phyloP scores from a whole-genome alignment of 2,888 invertebrate genomes.

The Listrodromus nycthemerus region DNA sequence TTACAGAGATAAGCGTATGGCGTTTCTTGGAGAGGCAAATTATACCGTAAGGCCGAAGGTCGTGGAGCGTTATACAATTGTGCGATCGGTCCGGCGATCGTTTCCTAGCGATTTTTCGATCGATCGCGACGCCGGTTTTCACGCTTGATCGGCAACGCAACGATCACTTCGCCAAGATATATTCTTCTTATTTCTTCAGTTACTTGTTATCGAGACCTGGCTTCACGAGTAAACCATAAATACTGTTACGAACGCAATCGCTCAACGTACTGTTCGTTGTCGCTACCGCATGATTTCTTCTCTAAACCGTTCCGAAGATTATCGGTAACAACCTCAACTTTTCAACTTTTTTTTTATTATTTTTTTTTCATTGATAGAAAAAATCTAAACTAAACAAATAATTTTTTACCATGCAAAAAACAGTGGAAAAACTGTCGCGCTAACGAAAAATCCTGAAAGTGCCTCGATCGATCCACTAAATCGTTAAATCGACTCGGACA shows the following conservation, averaged over 20 bases:
- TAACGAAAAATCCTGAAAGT: neutral
- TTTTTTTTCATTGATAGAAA: neutral
- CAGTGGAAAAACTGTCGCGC: too few relatives aligned
- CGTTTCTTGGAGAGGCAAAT: conserved; percentile 51
- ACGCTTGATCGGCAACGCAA: conserved; percentile 54
- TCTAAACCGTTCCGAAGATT: neutral
- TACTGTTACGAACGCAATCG: neutral
- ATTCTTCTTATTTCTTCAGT: neutral
- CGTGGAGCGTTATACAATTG: conserved; percentile 64
- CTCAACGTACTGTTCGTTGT: neutral
- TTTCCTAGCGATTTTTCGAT: conserved; percentile 54
- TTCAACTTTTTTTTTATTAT: neutral
- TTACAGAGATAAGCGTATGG: conserved; percentile 11
- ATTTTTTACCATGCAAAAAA: neutral
- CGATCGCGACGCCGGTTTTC: conserved; percentile 48
- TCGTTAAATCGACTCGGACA: neutral
- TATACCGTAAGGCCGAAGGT: conserved; percentile 41
- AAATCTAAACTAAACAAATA: neutral
- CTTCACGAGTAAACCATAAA: neutral
- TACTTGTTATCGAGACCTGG: neutral
- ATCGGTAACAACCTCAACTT: neutral
- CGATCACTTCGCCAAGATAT: conserved; percentile 17
- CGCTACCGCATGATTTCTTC: neutral
- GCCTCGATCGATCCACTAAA: neutral
- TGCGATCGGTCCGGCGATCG: conserved; percentile 48